Percentiles rank a stretch among this genome's conserved stretches.
Conservation (phyloP, 2,797 vertebrate species). For the Nannoperca obscura region DNA sequence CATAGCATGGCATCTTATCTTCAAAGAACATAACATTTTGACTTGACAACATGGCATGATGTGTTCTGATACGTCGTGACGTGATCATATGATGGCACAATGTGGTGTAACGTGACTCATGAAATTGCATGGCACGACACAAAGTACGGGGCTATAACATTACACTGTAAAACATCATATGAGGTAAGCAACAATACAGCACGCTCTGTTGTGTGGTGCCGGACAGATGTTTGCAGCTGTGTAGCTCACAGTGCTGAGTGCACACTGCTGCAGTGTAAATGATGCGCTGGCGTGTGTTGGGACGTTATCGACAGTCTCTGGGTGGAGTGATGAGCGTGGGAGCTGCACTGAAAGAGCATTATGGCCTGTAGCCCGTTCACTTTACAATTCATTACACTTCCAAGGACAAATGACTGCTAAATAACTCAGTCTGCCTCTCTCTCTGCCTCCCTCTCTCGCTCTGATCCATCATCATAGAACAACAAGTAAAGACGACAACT, state of each 20-base stretch:
- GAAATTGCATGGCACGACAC: not conserved
- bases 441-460: conserved; percentile 24
- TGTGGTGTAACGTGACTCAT: not conserved
- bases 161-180: not conserved
- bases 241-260: conserved; percentile 23
- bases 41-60: too few relatives aligned
- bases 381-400: conserved; percentile 80
- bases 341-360: conserved; percentile 69
- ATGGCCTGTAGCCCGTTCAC: conserved; percentile 80
- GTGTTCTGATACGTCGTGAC: not conserved
- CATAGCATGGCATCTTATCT: too few relatives aligned
- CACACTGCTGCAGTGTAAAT: conserved; percentile 39
- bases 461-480: conserved; percentile 39
- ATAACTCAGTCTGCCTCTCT: conserved; percentile 60
- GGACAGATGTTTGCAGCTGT: conserved; percentile 48
- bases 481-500: conserved; percentile 14
- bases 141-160: not conserved
- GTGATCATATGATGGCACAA: not conserved
- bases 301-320: conserved; percentile 69
- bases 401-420: conserved; percentile 72
- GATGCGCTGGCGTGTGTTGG: conserved; percentile 44
- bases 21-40: too few relatives aligned
- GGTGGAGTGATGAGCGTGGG: conserved; percentile 68
- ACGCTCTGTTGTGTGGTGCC: not conserved
- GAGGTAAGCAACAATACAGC: not conserved